These are phyloP conservation scores for Lumbricus terrestris DNA, from an alignment of 2,888 invertebrate genomes.

Conservation along the genomic window DNA sequence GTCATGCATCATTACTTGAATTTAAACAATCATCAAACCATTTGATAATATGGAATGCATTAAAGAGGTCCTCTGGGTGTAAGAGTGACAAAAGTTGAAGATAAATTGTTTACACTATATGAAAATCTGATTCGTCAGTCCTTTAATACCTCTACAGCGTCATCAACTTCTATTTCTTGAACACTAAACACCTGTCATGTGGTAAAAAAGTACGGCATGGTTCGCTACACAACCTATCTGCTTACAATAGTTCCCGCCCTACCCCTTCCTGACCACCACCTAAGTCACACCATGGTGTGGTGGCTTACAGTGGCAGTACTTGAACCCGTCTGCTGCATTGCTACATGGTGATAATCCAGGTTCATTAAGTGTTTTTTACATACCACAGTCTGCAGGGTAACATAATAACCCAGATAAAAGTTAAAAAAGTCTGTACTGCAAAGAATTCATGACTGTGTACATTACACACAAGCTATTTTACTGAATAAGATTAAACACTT, in stretches of 20 bases:
- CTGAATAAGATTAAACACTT: not conserved
- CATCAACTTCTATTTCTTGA: no score
- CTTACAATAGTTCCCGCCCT: not conserved
- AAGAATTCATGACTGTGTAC: not conserved
- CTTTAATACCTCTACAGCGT: no score
- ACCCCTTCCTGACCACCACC: not conserved
- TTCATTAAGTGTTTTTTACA: not conserved
- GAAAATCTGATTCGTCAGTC: no score
- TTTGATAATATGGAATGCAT: no score
- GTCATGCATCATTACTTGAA: no score
- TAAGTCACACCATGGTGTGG: not conserved
- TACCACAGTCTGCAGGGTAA: not conserved
- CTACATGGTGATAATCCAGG: not conserved
- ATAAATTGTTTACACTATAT: no score
- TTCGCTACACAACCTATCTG: not conserved
- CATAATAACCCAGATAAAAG: not conserved
- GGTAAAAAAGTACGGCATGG: not conserved
- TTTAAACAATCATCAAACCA: no score
- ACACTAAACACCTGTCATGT: not conserved
- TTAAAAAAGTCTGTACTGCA: not conserved
- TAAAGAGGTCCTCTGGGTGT: no score
- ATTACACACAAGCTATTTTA: not conserved
- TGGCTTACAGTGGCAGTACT: not conserved
- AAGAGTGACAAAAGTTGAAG: no score
- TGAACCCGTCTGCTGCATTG: not conserved